Conservation (phyloP, 2,888 invertebrate genomes). For the Drosophila diplacantha region DNA sequence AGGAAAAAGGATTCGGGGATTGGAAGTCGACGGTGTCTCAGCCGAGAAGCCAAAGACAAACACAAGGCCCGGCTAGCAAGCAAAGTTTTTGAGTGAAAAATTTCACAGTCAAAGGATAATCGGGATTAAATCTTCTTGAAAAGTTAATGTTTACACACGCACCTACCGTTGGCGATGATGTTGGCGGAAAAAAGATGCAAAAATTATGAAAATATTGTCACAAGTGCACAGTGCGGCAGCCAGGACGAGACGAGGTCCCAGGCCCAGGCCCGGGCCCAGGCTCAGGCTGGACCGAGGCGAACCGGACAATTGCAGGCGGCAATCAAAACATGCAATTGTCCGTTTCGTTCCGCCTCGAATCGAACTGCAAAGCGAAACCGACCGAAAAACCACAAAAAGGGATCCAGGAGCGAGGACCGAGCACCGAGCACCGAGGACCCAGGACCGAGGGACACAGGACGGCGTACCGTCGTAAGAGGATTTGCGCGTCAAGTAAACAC, state of each 20-base stretch:
- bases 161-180: slow-evolving; percentile 71
- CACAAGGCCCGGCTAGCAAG: slow-evolving; percentile 35
- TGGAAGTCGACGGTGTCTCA: slow-evolving; percentile 40
- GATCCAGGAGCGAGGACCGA: slow-evolving; percentile 19
- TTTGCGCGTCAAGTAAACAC: slow-evolving; percentile 72
- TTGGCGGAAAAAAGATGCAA: slow-evolving; percentile 56
- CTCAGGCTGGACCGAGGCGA: slow-evolving; percentile 28
- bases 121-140: slow-evolving; percentile 77
- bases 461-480: slow-evolving; percentile 61
- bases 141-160: slow-evolving; percentile 78
- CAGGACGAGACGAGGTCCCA: slow-evolving; percentile 13
- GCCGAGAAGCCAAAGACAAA: slow-evolving; percentile 58
- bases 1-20: slow-evolving; percentile 31
- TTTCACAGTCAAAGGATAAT: slow-evolving; percentile 77
- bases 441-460: slow-evolving; percentile 24
- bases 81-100: slow-evolving; percentile 64
- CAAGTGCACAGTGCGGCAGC: slow-evolving; percentile 67
- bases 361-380: slow-evolving; percentile 44
- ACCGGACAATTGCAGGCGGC: slow-evolving; percentile 72
- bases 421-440: slow-evolving; percentile 6
- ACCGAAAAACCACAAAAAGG: slow-evolving; percentile 38
- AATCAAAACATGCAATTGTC: slow-evolving; percentile 73
- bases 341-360: slow-evolving; percentile 63
- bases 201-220: slow-evolving; percentile 77
- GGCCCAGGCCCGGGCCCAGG: slow-evolving; percentile 7